Percentiles rank a stretch among this genome's conserved stretches.
phyloP scores from a whole-genome alignment of 2,113 vertebrate genomes.

The Parus major region DNA sequence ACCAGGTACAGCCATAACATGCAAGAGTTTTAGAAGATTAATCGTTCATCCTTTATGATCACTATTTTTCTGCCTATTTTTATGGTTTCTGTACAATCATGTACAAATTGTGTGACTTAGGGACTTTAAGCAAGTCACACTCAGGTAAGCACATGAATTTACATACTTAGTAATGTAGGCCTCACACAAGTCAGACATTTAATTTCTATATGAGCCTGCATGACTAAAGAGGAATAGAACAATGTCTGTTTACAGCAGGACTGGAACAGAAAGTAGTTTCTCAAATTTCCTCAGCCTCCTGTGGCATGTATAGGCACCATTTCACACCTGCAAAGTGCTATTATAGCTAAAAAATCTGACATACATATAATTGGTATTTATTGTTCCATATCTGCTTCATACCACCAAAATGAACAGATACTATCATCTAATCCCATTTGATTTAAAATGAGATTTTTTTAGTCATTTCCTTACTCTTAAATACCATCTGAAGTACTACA shows the following conservation, averaged over 20 bases:
- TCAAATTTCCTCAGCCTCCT: not conserved
- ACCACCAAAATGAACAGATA: not conserved
- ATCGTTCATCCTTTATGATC: not conserved
- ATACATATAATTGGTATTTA: not conserved
- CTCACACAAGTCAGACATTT: not conserved
- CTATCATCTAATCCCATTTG: not conserved
- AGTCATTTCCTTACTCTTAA: not conserved
- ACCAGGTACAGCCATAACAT: not conserved
- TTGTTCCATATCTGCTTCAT: not conserved
- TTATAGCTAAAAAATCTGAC: not conserved
- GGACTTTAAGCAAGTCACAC: not conserved
- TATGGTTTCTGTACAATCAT: not conserved
- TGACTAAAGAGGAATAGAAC: not conserved
- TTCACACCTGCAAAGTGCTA: not conserved
- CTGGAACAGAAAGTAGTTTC: not conserved
- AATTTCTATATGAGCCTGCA: not conserved
- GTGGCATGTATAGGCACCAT: rapidly evolving
- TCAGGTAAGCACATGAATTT: not conserved
- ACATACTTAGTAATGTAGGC: not conserved
- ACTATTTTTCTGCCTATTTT: not conserved
- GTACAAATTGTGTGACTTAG: not conserved
- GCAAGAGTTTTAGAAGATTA: not conserved
- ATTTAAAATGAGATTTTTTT: not conserved
- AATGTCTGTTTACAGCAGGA: not conserved
- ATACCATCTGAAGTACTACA: not conserved